Evolutionary conservation across 2,888 invertebrate genomes (phyloP).

Genomic region (Carpatolechia fugitivella): DNA sequence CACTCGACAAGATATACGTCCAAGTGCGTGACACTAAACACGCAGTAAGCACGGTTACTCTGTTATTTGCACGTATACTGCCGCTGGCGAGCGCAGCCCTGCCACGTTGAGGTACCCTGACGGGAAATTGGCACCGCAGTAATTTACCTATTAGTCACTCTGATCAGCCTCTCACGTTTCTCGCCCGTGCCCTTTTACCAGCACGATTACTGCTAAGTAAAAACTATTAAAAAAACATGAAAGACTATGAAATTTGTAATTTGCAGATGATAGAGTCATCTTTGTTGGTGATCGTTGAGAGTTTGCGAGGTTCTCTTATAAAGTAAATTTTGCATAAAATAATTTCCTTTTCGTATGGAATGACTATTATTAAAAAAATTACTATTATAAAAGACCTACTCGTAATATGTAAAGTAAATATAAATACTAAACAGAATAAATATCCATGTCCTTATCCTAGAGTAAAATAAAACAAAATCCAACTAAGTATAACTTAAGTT

Average conservation of each 20-base stretch:
- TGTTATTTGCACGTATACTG: constrained; percentile 29
- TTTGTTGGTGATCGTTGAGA: background rate
- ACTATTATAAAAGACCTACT: too few species aligned
- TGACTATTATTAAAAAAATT: too few species aligned
- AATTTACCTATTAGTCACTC: constrained; percentile 55
- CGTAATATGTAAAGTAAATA: too few species aligned
- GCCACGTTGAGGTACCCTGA: constrained; percentile 26
- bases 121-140: constrained; percentile 31
- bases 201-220: constrained; percentile 17
- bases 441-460: too few species aligned
- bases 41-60: constrained; percentile 18
- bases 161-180: constrained; percentile 46
- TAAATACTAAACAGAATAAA: too few species aligned
- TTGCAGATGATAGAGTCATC: constrained; percentile 14
- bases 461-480: too few species aligned
- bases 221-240: constrained; percentile 12
- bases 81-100: constrained; percentile 11
- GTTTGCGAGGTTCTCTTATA: too few species aligned
- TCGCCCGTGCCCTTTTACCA: constrained; percentile 37
- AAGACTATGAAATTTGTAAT: constrained; percentile 19
- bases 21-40: constrained; percentile 15
- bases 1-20: constrained; percentile 4
- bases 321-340: too few species aligned
- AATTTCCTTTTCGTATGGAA: too few species aligned
- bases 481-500: too few species aligned